A percentile compares a stretch with the other conserved stretches of the same genome.
These are phyloP conservation scores for Tuberolachnus salignus DNA, from an alignment of 2,888 invertebrate genomes.

Conservation along the genomic window DNA sequence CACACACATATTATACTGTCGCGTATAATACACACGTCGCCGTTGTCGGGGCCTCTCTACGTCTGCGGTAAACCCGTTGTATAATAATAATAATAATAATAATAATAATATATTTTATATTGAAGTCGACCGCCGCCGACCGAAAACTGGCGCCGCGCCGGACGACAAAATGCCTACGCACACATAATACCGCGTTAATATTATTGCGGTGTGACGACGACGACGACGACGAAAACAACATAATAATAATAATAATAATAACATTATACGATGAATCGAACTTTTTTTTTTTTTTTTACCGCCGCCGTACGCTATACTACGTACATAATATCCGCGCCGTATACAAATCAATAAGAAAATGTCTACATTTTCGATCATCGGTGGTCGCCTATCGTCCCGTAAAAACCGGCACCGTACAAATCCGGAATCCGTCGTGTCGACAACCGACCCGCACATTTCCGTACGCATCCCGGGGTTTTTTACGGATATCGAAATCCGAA, in stretches of 20 bases:
- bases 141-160: slow-evolving; percentile 46
- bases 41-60: neutral
- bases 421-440: too few relatives aligned
- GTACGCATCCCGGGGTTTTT: too few relatives aligned
- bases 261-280: slow-evolving; percentile 43
- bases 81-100: too few relatives aligned
- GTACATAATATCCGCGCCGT: neutral
- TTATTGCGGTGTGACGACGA: slow-evolving; percentile 15
- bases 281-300: slow-evolving; percentile 9
- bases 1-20: neutral
- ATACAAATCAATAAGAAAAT: too few relatives aligned
- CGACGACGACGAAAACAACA: neutral
- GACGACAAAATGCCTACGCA: neutral
- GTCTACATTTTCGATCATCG: too few relatives aligned
- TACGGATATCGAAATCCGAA: too few relatives aligned
- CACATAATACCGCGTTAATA: neutral
- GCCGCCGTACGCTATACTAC: neutral
- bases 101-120: neutral
- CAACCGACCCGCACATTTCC: too few relatives aligned
- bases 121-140: slow-evolving; percentile 43
- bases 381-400: too few relatives aligned
- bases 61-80: neutral
- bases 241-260: neutral
- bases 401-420: too few relatives aligned
- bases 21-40: neutral